Evolutionary conservation across 1,140 invertebrate species (phyloP).

Genomic region (Eriocheir sinensis): DNA sequence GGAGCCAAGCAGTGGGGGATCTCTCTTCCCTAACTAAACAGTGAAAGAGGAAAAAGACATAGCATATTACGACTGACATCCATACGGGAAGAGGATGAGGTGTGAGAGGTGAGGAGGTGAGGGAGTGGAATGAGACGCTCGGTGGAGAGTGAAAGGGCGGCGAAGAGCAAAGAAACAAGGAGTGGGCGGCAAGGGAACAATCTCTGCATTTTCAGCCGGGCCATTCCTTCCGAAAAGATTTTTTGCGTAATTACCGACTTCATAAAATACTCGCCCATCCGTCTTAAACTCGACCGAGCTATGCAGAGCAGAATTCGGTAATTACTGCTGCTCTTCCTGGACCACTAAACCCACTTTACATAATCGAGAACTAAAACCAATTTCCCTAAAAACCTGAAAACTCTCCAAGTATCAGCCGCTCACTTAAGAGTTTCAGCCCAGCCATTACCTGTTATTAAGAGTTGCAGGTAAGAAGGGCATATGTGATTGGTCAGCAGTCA

Average conservation of each 20-base stretch:
- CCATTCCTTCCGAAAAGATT: neutral
- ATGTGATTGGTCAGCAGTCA: neutral
- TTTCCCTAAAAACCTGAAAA: constrained; percentile 61
- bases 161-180: neutral
- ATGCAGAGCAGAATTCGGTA: constrained; percentile 28
- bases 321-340: constrained; percentile 44
- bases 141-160: neutral
- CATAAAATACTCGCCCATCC: neutral
- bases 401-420: constrained; percentile 41
- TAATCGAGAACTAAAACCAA: constrained; percentile 60
- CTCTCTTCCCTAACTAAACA: neutral
- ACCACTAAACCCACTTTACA: constrained; percentile 65
- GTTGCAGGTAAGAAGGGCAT: neutral
- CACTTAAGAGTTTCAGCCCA: constrained; percentile 43
- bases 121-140: neutral
- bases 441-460: constrained; percentile 64
- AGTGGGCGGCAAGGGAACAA: neutral
- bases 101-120: neutral
- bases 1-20: constrained; percentile 6
- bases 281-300: neutral
- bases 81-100: neutral
- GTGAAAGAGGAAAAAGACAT: neutral
- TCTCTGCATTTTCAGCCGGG: neutral
- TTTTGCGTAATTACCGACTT: neutral
- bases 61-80: neutral